Percentiles rank a stretch among this genome's conserved stretches.
Conservation (phyloP, 92 coral and sea anemone genomes). For the Palythoa heliodiscus region DNA sequence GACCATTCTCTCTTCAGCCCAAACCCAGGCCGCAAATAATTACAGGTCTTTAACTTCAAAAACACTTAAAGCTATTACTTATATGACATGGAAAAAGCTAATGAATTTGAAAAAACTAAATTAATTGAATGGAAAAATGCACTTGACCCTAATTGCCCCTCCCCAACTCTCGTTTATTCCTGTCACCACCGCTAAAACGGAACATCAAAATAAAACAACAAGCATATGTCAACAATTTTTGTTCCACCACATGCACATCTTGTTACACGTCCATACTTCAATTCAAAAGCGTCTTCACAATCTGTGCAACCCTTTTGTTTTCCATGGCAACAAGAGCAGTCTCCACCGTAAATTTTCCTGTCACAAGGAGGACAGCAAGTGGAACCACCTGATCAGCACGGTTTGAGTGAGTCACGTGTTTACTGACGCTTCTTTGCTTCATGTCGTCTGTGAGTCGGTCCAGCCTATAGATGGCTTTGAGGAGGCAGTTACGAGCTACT, state of each 20-base stretch:
- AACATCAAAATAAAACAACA: too few relatives aligned
- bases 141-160: too few relatives aligned
- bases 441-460: slow-evolving; percentile 55
- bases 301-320: slow-evolving; percentile 44
- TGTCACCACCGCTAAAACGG: too few relatives aligned
- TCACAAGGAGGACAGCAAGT: slow-evolving; percentile 81
- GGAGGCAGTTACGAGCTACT: slow-evolving; percentile 59
- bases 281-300: slow-evolving; percentile 39
- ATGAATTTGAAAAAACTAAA: too few relatives aligned
- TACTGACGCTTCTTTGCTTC: slow-evolving; percentile 45
- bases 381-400: slow-evolving; percentile 78
- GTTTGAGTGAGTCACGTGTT: slow-evolving; percentile 60
- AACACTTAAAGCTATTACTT: too few relatives aligned
- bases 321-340: slow-evolving; percentile 58
- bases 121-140: too few relatives aligned
- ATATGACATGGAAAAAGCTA: too few relatives aligned
- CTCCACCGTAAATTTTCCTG: slow-evolving; percentile 57
- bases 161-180: too few relatives aligned
- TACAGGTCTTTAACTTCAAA: too few relatives aligned
- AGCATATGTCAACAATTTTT: background rate
- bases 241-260: background rate
- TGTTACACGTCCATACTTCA: background rate
- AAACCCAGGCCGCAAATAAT: too few relatives aligned
- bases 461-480: slow-evolving; percentile 78
- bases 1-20: too few relatives aligned